Conservation (phyloP, 2,888 invertebrate genomes). For the Caprella mutica region DNA sequence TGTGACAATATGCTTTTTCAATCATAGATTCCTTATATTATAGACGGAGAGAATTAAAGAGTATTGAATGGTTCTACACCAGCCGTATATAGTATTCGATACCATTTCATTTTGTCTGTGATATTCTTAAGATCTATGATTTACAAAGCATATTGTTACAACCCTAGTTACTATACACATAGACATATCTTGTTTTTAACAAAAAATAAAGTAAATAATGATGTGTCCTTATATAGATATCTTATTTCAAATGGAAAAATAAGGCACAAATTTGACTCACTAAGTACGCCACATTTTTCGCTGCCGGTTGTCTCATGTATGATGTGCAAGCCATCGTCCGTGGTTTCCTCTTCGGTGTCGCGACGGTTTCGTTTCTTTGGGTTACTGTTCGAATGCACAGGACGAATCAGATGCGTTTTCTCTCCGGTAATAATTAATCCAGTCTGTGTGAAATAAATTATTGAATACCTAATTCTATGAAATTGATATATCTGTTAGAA, state of each 20-base stretch:
- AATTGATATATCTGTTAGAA: no score
- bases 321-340: slow-evolving; percentile 26
- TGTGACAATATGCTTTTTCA: no score
- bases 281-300: slow-evolving; percentile 23
- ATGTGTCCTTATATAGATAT: neutral
- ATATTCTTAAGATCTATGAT: no score
- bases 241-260: neutral
- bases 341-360: slow-evolving; percentile 7
- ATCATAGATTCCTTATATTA: no score
- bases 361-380: neutral
- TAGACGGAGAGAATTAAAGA: no score
- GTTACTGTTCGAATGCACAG: neutral
- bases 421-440: slow-evolving; percentile 22
- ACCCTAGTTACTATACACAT: neutral
- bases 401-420: slow-evolving; percentile 21
- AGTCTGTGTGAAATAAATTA: slow-evolving; percentile 14
- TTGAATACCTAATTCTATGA: no score
- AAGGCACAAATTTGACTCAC: slow-evolving; percentile 15
- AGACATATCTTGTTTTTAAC: no score
- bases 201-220: neutral
- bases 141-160: no score
- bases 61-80: no score
- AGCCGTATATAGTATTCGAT: no score
- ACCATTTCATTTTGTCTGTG: no score
- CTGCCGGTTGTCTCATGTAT: slow-evolving; percentile 15